Evolutionary conservation across 2,113 vertebrate species (phyloP).

Genomic region (Epinephelus cyanopodus): DNA sequence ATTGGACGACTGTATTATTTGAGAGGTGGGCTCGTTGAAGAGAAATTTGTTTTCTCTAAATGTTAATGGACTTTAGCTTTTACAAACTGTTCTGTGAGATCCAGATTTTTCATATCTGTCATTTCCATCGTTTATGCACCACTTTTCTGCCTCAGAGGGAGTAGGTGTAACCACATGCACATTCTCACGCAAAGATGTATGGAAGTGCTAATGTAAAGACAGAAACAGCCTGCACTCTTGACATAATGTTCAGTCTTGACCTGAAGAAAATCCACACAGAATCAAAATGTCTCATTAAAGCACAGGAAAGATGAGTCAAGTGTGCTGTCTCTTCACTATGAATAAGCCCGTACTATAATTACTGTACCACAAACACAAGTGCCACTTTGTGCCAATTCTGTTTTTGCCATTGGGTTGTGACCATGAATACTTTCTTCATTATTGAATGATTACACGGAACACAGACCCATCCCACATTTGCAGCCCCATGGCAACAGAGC

Average conservation of each 20-base stretch:
- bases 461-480: slow-evolving; percentile 60
- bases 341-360: slow-evolving; percentile 1
- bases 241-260: slow-evolving; percentile 11
- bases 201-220: not conserved
- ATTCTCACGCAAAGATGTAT: not conserved
- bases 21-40: not conserved
- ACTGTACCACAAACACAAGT: slow-evolving; percentile 9
- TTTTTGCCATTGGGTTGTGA: slow-evolving; percentile 33
- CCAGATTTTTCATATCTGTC: not conserved
- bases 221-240: slow-evolving; percentile 1
- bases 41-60: not conserved
- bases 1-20: not conserved
- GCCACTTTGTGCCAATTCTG: slow-evolving; percentile 6
- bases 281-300: slow-evolving; percentile 12
- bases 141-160: not conserved
- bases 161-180: not conserved
- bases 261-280: slow-evolving; percentile 8
- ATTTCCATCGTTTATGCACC: not conserved
- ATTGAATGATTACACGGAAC: slow-evolving; percentile 65
- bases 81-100: not conserved
- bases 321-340: not conserved
- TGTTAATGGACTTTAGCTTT: not conserved
- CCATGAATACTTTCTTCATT: slow-evolving; percentile 57
- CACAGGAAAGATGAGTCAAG: not conserved
- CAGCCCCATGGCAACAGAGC: slow-evolving; percentile 81